Percentiles rank a stretch among this genome's conserved stretches.
Evolutionary conservation across 1,140 invertebrate species (phyloP).

Genomic region (Trichoplusia ni): DNA sequence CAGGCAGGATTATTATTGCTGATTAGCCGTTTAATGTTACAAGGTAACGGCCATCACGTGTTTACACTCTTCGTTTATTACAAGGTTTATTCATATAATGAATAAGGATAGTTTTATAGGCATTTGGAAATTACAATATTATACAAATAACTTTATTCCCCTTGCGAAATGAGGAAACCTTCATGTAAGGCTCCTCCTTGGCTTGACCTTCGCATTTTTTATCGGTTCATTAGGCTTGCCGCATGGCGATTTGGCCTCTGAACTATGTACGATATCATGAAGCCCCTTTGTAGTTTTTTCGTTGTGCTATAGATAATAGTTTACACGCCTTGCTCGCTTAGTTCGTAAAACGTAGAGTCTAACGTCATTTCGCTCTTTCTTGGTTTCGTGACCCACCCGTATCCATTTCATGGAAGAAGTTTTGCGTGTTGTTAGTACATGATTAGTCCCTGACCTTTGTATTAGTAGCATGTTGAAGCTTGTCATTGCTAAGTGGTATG

Average conservation of each 20-base stretch:
- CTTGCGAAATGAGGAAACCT: constrained; percentile 20
- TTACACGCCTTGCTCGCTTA: too few relatives aligned
- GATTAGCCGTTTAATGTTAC: too few relatives aligned
- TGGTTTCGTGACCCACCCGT: constrained; percentile 10
- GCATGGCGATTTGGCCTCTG: neutral
- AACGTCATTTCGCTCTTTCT: constrained; percentile 4
- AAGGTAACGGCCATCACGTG: too few relatives aligned
- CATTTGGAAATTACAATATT: neutral
- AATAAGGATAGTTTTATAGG: neutral
- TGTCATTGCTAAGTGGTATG: constrained; percentile 2
- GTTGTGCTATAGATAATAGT: neutral
- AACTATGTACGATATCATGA: neutral
- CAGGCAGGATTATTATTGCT: too few relatives aligned
- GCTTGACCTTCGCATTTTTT: constrained; percentile 7
- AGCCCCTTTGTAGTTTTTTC: neutral
- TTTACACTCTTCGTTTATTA: neutral
- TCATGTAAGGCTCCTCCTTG: constrained; percentile 1
- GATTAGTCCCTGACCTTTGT: constrained; percentile 17
- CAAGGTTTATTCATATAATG: constrained; percentile 11
- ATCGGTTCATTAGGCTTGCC: constrained; percentile 12
- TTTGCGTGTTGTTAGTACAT: constrained; percentile 8
- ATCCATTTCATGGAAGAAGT: constrained; percentile 17
- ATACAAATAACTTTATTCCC: neutral
- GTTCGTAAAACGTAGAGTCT: neutral
- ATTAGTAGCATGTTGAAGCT: neutral